These are phyloP conservation scores for Rhea americana DNA, from an alignment of 2,113 vertebrate species.

Conservation along the genomic window DNA sequence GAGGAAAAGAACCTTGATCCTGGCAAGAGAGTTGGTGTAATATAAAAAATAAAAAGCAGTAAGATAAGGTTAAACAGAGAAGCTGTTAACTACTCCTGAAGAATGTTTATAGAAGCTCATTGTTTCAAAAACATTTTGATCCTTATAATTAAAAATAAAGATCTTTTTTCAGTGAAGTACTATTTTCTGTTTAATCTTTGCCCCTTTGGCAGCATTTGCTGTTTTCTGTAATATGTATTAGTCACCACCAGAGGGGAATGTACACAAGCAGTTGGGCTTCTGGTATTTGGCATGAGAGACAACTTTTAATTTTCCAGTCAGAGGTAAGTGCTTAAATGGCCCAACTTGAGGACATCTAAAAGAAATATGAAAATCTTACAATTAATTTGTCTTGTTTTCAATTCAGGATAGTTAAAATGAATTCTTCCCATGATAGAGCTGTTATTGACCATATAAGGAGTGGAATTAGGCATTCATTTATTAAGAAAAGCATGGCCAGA, in stretches of 20 bases:
- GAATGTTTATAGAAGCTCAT: background rate
- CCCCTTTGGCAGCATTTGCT: background rate
- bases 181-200: background rate
- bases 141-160: background rate
- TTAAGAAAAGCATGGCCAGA: background rate
- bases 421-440: background rate
- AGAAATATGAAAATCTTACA: background rate
- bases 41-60: background rate
- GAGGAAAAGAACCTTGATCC: background rate
- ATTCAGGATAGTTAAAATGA: background rate
- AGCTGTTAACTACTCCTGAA: background rate
- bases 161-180: fast-evolving
- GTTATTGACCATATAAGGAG: background rate
- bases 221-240: conserved; percentile 3
- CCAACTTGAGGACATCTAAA: background rate
- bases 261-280: conserved; percentile 36
- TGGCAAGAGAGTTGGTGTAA: background rate
- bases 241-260: conserved; percentile 67
- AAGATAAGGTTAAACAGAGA: background rate
- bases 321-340: background rate
- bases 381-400: background rate
- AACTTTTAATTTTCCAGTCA: background rate
- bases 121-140: background rate
- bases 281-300: background rate
- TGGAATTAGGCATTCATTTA: background rate